phyloP scores from a whole-genome alignment of 2,113 vertebrate species.

The Xiphophorus hellerii region DNA sequence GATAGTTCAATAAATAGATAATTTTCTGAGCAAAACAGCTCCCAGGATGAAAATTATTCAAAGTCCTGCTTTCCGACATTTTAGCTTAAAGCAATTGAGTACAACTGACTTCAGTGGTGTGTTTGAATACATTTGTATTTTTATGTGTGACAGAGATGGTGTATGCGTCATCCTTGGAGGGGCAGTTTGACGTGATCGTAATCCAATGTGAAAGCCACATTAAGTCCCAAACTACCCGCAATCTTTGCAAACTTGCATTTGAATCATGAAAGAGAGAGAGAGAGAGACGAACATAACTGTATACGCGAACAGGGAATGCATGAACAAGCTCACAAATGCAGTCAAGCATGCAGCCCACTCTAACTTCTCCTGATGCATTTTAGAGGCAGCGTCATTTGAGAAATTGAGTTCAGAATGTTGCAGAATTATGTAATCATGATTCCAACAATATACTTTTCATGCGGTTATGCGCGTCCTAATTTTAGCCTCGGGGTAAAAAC shows the following conservation, averaged over 20 bases:
- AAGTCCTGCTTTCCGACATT: background rate
- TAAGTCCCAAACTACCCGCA: slow-evolving; percentile 57
- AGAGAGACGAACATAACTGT: slow-evolving; percentile 1
- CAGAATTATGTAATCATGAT: slow-evolving; percentile 11
- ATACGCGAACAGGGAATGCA: background rate
- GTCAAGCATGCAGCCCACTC: slow-evolving; percentile 27
- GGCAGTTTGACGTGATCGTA: slow-evolving; percentile 49
- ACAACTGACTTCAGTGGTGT: background rate
- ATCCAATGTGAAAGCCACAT: slow-evolving; percentile 68
- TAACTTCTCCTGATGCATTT: slow-evolving; percentile 15
- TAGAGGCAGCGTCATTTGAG: slow-evolving; percentile 16
- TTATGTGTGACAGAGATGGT: background rate
- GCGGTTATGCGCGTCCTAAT: background rate
- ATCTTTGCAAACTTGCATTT: slow-evolving; percentile 59
- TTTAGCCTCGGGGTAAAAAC: slow-evolving; percentile 18
- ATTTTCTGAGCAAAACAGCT: background rate
- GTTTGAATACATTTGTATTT: background rate
- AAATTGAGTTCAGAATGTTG: slow-evolving; percentile 5
- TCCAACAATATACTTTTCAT: background rate
- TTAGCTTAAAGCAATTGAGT: background rate
- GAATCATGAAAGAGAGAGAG: slow-evolving; percentile 20
- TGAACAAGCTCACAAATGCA: slow-evolving; percentile 35
- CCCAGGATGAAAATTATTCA: background rate
- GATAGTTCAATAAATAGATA: background rate
- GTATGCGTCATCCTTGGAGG: slow-evolving; percentile 43